Evolutionary conservation across 2,888 invertebrate species (phyloP).

Genomic region (Pterostichus madidus): DNA sequence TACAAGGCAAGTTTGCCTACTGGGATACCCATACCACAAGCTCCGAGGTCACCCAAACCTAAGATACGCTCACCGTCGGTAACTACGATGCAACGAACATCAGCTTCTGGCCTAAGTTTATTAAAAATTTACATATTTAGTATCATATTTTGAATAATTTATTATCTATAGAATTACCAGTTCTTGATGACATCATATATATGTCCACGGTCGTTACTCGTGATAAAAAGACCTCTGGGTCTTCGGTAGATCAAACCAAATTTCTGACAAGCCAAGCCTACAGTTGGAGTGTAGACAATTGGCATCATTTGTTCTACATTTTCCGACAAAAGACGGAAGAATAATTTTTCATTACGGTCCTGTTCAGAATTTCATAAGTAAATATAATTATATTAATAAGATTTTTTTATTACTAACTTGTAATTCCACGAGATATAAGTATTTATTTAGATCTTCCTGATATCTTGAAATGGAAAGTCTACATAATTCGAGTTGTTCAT

Average conservation of each 20-base stretch:
- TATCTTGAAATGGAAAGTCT: slow-evolving; percentile 94
- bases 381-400: slow-evolving; percentile 24
- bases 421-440: slow-evolving; percentile 95
- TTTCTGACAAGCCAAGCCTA: slow-evolving; percentile 97
- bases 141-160: slow-evolving; percentile 18
- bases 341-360: slow-evolving; percentile 98
- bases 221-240: slow-evolving; percentile 96
- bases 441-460: slow-evolving; percentile 95
- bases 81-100: slow-evolving; percentile 92
- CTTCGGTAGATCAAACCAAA: slow-evolving; percentile 96
- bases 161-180: slow-evolving; percentile 83
- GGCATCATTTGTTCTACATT: slow-evolving; percentile 97
- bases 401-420: slow-evolving; percentile 79
- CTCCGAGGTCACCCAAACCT: slow-evolving; percentile 97
- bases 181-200: slow-evolving; percentile 94
- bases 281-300: slow-evolving; percentile 98
- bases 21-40: slow-evolving; percentile 98
- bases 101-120: slow-evolving; percentile 87
- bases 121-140: slow-evolving; percentile 40
- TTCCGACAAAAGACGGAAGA: slow-evolving; percentile 94
- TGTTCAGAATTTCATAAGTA: slow-evolving; percentile 45
- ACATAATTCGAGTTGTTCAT: slow-evolving; percentile 94
- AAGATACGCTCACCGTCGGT: slow-evolving; percentile 99
- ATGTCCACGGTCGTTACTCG: slow-evolving; percentile 96
- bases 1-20: slow-evolving; percentile 98